Evolutionary conservation across 2,113 vertebrate genomes (phyloP).

Genomic region (Microtus montanus): DNA sequence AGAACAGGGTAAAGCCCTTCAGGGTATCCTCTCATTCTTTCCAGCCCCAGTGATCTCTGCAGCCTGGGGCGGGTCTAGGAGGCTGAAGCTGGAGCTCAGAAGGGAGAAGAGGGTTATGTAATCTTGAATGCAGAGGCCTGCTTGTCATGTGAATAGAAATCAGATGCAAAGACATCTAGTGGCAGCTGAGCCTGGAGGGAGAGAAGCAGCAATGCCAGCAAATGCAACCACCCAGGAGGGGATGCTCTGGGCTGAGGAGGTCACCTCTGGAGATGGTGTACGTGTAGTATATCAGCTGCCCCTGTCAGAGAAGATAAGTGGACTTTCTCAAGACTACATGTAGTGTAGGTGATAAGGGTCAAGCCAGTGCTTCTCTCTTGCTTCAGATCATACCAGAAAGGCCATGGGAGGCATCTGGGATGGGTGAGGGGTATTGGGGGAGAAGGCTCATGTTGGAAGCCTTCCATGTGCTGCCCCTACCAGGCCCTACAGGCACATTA

Average conservation of each 20-base stretch:
- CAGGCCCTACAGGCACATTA: not conserved
- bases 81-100: not conserved
- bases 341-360: not conserved
- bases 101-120: constrained; percentile 53
- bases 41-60: not conserved
- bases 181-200: not conserved
- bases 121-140: constrained; percentile 30
- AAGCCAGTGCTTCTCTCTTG: not conserved
- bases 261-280: not conserved
- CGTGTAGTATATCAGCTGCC: not conserved
- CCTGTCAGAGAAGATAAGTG: not conserved
- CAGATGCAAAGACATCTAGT: constrained; percentile 10
- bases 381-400: not conserved
- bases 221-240: not conserved
- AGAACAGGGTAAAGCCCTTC: not conserved
- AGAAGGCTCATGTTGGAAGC: not conserved
- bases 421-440: not conserved
- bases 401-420: not conserved
- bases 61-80: not conserved
- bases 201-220: not conserved
- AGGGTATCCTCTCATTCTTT: not conserved
- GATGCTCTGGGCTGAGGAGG: not conserved
- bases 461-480: too few relatives aligned
- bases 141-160: constrained; percentile 55
- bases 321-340: not conserved